These are phyloP conservation scores for Meiosimyza decipiens DNA, from an alignment of 2,888 invertebrate genomes.

Conservation along the genomic window DNA sequence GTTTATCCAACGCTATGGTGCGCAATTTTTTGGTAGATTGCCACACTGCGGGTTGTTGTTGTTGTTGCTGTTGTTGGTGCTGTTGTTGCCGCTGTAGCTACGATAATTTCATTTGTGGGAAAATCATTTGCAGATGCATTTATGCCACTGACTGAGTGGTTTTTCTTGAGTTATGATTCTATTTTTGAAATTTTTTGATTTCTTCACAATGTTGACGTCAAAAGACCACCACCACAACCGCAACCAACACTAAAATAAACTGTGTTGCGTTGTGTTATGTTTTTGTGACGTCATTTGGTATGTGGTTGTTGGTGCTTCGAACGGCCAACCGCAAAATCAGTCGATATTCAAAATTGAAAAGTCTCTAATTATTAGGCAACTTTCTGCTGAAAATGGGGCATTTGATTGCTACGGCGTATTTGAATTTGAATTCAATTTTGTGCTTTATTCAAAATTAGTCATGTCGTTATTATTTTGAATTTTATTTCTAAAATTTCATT, in stretches of 20 bases:
- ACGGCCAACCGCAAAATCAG: too few relatives aligned
- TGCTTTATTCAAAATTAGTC: too few relatives aligned
- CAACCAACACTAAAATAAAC: neutral
- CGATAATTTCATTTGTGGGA: neutral
- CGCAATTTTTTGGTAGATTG: neutral
- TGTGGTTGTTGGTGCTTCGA: neutral
- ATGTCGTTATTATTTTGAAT: too few relatives aligned
- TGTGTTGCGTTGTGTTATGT: slow-evolving; percentile 6
- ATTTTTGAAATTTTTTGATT: neutral
- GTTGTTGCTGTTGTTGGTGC: slow-evolving; percentile 5
- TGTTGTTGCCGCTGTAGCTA: neutral
- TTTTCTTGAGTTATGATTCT: neutral
- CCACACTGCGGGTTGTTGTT: neutral
- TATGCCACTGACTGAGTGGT: neutral
- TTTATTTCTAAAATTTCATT: too few relatives aligned
- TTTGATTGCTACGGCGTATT: neutral
- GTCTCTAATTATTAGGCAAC: too few relatives aligned
- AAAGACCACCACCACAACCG: neutral
- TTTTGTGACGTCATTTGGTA: neutral
- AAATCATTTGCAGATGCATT: neutral
- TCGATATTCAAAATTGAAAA: too few relatives aligned
- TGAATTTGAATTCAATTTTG: neutral
- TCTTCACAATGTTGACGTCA: neutral
- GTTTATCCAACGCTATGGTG: neutral
- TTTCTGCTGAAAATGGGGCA: too few relatives aligned